Conservation (phyloP, 2,888 invertebrate genomes). For the Slavum lentiscoides region DNA sequence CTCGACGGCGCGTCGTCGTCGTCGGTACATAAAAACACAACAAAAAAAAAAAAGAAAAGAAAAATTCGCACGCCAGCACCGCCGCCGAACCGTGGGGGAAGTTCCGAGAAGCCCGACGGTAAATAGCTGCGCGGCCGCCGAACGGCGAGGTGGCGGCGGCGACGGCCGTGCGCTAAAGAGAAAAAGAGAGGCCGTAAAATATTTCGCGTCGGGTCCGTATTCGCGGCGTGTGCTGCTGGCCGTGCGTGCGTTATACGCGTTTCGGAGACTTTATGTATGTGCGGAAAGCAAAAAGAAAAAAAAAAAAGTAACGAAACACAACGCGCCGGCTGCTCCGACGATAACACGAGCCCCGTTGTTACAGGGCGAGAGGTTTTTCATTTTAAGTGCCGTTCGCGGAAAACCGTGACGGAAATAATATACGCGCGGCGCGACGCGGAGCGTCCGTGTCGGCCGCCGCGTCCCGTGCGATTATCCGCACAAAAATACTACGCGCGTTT, state of each 20-base stretch:
- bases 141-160: neutral
- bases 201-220: neutral
- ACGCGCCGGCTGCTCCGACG: neutral
- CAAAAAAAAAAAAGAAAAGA: too few species aligned
- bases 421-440: too few species aligned
- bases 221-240: too few species aligned
- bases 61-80: too few species aligned
- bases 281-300: too few species aligned
- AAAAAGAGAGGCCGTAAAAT: neutral
- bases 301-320: too few species aligned
- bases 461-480: neutral
- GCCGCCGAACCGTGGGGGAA: neutral
- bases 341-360: neutral
- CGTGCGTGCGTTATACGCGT: neutral
- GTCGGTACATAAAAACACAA: too few species aligned
- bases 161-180: neutral
- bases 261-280: neutral
- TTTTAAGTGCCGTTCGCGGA: neutral
- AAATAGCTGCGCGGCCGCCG: neutral
- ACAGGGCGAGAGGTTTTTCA: neutral
- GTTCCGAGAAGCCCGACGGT: conserved; percentile 15
- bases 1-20: too few species aligned
- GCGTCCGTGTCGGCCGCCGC: neutral
- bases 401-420: neutral
- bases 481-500: neutral